phyloP scores from a whole-genome alignment of 2,888 invertebrate genomes.

The Synanthedon andrenaeformis region DNA sequence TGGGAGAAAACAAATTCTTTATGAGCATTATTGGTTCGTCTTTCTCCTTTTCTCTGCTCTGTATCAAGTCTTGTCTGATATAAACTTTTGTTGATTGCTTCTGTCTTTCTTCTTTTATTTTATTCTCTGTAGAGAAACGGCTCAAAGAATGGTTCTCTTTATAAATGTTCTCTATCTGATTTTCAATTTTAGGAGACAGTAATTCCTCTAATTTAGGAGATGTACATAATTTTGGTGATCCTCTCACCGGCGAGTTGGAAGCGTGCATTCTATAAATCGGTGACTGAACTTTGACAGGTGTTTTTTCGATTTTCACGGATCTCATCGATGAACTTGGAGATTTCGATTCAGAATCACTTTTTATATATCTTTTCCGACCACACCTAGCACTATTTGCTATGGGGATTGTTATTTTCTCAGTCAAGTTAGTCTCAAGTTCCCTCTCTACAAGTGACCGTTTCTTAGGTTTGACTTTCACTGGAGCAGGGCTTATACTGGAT shows the following conservation, averaged over 20 bases:
- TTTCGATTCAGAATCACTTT: conserved; percentile 54
- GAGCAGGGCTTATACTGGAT: conserved; percentile 18
- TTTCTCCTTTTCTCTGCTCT: conserved; percentile 43
- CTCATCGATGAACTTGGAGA: conserved; percentile 31
- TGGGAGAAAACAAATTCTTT: conserved; percentile 50
- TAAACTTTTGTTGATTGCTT: conserved; percentile 48
- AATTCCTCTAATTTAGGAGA: conserved; percentile 16
- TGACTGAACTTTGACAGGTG: conserved; percentile 29
- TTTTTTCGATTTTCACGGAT: conserved; percentile 29
- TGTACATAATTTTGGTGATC: not conserved
- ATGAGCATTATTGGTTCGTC: conserved; percentile 43
- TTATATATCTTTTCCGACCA: conserved; percentile 69
- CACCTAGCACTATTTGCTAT: conserved; percentile 52
- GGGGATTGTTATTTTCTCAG: conserved; percentile 48
- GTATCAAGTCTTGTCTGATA: conserved; percentile 52
- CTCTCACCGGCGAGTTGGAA: conserved; percentile 41
- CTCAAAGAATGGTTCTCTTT: conserved; percentile 47
- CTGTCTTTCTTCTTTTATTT: conserved; percentile 16
- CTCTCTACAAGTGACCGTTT: conserved; percentile 54
- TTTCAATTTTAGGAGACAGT: conserved; percentile 25
- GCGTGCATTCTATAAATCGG: conserved; percentile 53
- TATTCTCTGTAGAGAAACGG: conserved; percentile 37
- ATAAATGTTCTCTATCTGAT: conserved; percentile 48
- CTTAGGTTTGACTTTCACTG: conserved; percentile 40
- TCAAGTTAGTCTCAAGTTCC: conserved; percentile 55